phyloP scores from a whole-genome alignment of 2,888 invertebrate species.

The Metellina segmentata region DNA sequence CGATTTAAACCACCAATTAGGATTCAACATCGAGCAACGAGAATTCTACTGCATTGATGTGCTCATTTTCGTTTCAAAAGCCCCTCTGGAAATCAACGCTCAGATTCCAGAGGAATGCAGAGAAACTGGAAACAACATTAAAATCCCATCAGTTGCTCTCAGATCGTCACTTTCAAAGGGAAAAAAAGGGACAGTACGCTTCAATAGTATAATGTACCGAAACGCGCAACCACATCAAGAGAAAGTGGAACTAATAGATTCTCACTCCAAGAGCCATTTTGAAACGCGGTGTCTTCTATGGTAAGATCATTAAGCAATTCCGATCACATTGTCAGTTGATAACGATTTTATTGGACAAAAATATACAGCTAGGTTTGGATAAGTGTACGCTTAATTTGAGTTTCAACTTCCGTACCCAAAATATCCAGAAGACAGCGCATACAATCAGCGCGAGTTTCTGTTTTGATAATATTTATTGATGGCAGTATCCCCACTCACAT shows the following conservation, averaged over 20 bases:
- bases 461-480: too few species aligned
- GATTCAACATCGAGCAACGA: background rate
- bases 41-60: background rate
- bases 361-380: background rate
- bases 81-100: background rate
- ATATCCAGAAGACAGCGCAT: too few species aligned
- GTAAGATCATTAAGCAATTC: background rate
- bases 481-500: too few species aligned
- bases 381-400: too few species aligned
- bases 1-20: background rate
- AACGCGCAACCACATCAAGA: background rate
- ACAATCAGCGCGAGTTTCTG: too few species aligned
- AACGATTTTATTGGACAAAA: background rate
- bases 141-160: background rate
- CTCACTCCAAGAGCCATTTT: background rate
- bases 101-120: background rate
- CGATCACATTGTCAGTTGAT: background rate
- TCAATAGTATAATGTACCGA: background rate
- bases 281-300: background rate
- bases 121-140: background rate
- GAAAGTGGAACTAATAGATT: background rate
- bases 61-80: background rate
- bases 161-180: background rate
- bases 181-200: background rate
- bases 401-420: too few species aligned